Conservation (phyloP, 2,113 vertebrate genomes). For the Puffinus mauretanicus region DNA sequence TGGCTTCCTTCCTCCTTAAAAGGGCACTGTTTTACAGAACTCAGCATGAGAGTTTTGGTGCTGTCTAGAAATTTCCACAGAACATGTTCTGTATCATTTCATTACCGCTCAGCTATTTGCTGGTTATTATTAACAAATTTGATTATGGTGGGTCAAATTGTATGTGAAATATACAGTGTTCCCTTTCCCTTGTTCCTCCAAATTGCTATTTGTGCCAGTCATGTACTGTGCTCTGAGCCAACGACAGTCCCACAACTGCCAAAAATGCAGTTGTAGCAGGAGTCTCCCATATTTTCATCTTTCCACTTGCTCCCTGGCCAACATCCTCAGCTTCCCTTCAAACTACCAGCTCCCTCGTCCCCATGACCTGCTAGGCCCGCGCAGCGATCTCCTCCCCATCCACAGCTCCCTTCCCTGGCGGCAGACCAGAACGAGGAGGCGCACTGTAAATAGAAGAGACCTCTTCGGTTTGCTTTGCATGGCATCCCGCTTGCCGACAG, state of each 20-base stretch:
- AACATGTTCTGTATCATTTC: constrained; percentile 54
- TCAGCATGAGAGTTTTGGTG: constrained; percentile 38
- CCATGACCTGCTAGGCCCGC: rapidly evolving
- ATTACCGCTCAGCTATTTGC: constrained; percentile 51
- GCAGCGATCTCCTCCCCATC: neutral
- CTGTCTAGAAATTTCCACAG: constrained; percentile 58
- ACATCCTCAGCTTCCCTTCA: neutral
- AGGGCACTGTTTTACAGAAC: neutral
- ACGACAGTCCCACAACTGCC: neutral
- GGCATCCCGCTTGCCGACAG: rapidly evolving
- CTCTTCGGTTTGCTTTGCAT: neutral
- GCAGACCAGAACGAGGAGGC: neutral
- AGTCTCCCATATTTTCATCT: constrained; percentile 14
- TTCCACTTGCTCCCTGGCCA: neutral
- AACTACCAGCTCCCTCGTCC: neutral
- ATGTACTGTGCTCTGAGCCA: neutral
- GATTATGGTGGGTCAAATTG: constrained; percentile 43
- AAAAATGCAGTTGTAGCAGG: neutral
- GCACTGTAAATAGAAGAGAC: neutral
- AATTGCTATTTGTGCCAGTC: constrained; percentile 34
- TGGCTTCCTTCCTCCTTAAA: neutral
- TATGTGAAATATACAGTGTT: constrained; percentile 49
- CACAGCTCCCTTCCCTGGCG: neutral
- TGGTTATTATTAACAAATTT: constrained; percentile 58
- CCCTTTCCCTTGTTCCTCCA: constrained; percentile 9